phyloP scores from a whole-genome alignment of 2,113 vertebrate species.

The Corydoras maculifer region DNA sequence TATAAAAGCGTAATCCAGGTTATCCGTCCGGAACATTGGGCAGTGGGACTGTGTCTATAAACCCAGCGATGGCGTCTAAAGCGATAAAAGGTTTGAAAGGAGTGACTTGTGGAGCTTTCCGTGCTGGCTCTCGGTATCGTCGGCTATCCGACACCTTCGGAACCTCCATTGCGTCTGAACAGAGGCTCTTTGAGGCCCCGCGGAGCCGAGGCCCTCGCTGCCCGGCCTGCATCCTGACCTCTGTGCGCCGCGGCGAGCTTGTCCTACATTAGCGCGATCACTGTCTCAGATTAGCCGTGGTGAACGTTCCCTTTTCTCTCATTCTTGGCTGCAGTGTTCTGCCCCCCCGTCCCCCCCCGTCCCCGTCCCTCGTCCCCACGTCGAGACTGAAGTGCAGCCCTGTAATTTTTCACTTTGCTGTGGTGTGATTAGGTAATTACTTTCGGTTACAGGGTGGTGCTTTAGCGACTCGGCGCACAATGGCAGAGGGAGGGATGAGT shows the following conservation, averaged over 20 bases:
- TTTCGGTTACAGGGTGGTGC: conserved; percentile 52
- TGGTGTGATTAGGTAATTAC: conserved; percentile 61
- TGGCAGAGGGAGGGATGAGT: conserved; percentile 40
- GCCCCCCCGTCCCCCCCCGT: conserved; percentile 25
- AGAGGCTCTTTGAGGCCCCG: conserved; percentile 25
- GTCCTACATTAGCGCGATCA: conserved; percentile 39
- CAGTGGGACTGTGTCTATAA: too few species aligned
- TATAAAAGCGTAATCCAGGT: not conserved
- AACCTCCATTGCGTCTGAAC: conserved; percentile 20
- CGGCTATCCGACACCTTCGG: conserved; percentile 15
- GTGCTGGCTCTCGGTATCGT: not conserved
- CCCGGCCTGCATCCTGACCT: conserved; percentile 4
- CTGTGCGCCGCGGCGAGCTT: conserved; percentile 35
- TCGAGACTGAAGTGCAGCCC: conserved; percentile 40
- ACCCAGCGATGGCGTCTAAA: too few species aligned
- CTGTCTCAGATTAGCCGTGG: conserved; percentile 27
- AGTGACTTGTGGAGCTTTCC: not conserved
- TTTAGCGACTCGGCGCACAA: conserved; percentile 49
- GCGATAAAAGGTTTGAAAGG: too few species aligned
- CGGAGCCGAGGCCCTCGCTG: not conserved
- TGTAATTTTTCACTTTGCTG: conserved; percentile 54
- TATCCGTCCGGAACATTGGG: not conserved
- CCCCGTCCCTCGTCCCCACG: conserved; percentile 18
- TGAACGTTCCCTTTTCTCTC: not conserved
- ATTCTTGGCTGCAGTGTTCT: conserved; percentile 27